Percentiles rank a stretch among this genome's conserved stretches.
Evolutionary conservation across 2,797 vertebrate genomes (phyloP).

Genomic region (Epinephelus malabaricus): DNA sequence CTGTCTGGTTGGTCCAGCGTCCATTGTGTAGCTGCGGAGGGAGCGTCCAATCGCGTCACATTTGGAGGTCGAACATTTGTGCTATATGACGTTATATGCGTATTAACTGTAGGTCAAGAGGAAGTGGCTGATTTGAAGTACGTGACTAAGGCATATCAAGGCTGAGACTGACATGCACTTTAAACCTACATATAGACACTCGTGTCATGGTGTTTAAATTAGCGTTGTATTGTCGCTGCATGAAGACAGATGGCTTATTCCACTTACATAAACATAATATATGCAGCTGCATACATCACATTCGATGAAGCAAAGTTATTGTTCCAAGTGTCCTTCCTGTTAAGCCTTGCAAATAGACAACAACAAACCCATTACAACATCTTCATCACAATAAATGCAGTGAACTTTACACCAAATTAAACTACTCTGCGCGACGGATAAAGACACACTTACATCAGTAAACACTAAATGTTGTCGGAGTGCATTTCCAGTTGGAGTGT

Average conservation of each 20-base stretch:
- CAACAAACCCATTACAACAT: slow-evolving; percentile 44
- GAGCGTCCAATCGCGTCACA: slow-evolving; percentile 56
- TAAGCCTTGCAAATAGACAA: slow-evolving; percentile 40
- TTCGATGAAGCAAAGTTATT: slow-evolving; percentile 22
- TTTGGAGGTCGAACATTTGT: slow-evolving; percentile 34
- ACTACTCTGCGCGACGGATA: slow-evolving; percentile 56
- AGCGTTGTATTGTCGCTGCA: background rate
- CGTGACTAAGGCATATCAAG: slow-evolving; percentile 59
- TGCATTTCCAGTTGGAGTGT: slow-evolving; percentile 81
- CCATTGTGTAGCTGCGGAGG: slow-evolving; percentile 68
- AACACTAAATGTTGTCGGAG: slow-evolving; percentile 72
- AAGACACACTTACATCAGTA: slow-evolving; percentile 69
- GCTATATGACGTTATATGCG: slow-evolving; percentile 60
- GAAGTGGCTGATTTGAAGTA: slow-evolving; percentile 77
- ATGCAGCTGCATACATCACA: background rate
- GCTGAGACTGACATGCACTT: slow-evolving; percentile 31
- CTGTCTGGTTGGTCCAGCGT: slow-evolving; percentile 71
- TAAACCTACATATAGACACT: slow-evolving; percentile 21
- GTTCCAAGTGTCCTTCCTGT: slow-evolving; percentile 1
- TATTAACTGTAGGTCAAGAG: slow-evolving; percentile 69
- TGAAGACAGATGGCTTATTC: background rate
- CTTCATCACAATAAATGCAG: slow-evolving; percentile 39
- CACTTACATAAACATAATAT: background rate
- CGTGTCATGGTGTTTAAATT: background rate
- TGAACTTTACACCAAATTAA: slow-evolving; percentile 75